These are phyloP conservation scores for Huso huso DNA, from an alignment of 2,797 vertebrate genomes.

Conservation along the genomic window DNA sequence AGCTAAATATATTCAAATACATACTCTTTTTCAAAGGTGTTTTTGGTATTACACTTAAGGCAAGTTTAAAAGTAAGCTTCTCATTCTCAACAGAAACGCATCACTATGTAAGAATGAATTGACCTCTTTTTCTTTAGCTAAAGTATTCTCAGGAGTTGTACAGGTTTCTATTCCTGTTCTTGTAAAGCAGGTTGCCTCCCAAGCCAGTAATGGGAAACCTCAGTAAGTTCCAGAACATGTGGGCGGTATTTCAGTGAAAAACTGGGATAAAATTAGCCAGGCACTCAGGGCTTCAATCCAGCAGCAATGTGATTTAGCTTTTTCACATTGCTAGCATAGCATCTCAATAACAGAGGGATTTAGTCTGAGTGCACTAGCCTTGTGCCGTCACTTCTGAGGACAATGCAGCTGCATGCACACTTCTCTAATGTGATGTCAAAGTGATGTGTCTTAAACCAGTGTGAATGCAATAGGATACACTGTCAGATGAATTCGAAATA, in stretches of 20 bases:
- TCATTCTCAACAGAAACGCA: no score
- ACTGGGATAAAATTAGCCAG: slow-evolving; percentile 3
- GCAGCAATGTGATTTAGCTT: background rate
- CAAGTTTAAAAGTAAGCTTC: no score
- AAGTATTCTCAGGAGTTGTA: no score
- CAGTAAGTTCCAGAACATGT: background rate
- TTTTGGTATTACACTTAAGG: no score
- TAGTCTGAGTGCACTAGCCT: background rate
- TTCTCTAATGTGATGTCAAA: no score
- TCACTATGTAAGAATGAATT: no score
- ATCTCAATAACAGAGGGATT: slow-evolving; percentile 6
- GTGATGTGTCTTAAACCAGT: no score
- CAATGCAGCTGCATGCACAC: background rate
- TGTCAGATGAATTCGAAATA: no score
- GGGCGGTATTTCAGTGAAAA: background rate
- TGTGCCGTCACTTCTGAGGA: background rate
- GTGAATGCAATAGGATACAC: no score
- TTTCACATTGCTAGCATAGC: background rate
- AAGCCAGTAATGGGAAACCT: background rate
- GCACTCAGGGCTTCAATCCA: background rate
- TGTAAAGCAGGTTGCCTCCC: slow-evolving; percentile 3
- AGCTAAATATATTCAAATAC: no score
- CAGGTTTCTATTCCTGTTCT: background rate
- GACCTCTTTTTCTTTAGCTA: no score
- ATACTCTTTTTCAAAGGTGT: no score